Percentiles rank a stretch among this genome's conserved stretches.
Conservation (phyloP, 2,797 vertebrate genomes). For the Gymnocypris eckloni region DNA sequence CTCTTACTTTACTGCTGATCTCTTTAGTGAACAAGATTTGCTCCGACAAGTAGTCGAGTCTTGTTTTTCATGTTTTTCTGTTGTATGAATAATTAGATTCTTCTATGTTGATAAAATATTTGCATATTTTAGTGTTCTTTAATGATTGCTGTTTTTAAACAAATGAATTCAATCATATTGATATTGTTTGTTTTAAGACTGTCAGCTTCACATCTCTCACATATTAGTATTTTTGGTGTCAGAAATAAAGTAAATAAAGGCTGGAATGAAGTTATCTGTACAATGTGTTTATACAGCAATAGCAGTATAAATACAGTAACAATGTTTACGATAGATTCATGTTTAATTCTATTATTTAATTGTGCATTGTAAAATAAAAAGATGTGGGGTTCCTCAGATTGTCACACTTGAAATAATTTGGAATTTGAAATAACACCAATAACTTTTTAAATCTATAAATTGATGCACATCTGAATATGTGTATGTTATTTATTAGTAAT, state of each 20-base stretch:
- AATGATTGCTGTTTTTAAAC: background rate
- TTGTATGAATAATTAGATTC: background rate
- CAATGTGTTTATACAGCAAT: background rate
- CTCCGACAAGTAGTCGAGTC: background rate
- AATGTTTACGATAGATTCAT: background rate
- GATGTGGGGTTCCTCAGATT: background rate
- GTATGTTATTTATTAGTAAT: background rate
- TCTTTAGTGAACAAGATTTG: slow-evolving; percentile 7
- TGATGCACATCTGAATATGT: background rate
- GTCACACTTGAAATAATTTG: background rate
- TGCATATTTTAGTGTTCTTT: background rate
- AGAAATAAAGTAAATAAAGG: background rate
- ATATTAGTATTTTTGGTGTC: background rate
- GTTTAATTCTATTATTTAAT: background rate
- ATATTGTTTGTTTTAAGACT: background rate
- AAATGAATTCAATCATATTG: background rate
- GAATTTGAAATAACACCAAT: background rate
- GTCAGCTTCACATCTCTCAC: too few species aligned
- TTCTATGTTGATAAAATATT: background rate
- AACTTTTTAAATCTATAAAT: background rate
- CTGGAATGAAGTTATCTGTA: background rate
- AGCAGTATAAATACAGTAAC: background rate
- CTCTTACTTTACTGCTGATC: background rate
- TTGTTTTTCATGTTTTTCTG: background rate
- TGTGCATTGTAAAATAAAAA: background rate